Conservation (phyloP, 2,113 vertebrate genomes). For the Felis chaus region DNA sequence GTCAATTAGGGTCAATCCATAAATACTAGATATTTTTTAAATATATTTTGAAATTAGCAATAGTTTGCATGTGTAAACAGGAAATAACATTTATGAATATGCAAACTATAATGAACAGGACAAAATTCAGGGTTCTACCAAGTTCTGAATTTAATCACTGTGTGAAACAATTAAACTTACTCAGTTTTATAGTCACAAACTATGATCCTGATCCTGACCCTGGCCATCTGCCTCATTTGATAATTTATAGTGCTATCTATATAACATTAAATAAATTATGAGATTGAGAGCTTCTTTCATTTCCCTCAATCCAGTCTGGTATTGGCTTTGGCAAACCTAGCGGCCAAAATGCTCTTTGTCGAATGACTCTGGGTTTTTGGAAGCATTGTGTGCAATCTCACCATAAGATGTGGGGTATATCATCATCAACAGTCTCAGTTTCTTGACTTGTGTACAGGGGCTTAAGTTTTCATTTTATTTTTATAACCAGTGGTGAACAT, state of each 20-base stretch:
- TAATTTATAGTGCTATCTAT: constrained; percentile 76
- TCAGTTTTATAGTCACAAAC: not conserved
- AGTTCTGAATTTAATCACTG: not conserved
- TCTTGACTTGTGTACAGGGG: constrained; percentile 93
- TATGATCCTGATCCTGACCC: not conserved
- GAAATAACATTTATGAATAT: not conserved
- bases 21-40: not conserved
- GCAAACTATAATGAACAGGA: not conserved
- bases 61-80: not conserved
- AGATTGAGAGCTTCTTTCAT: constrained; percentile 80
- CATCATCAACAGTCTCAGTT: constrained; percentile 93
- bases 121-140: not conserved
- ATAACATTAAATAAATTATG: constrained; percentile 69
- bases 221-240: not conserved
- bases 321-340: constrained; percentile 93
- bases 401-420: constrained; percentile 90
- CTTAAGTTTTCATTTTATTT: constrained; percentile 94
- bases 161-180: not conserved
- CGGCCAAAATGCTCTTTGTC: constrained; percentile 90
- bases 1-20: not conserved
- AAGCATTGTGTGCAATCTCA: constrained; percentile 92
- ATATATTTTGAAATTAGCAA: constrained; percentile 18
- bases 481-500: constrained; percentile 94
- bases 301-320: constrained; percentile 93
- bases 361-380: constrained; percentile 91